Evolutionary conservation across 2,113 vertebrate genomes (phyloP).

Genomic region (Cromileptes altivelis): DNA sequence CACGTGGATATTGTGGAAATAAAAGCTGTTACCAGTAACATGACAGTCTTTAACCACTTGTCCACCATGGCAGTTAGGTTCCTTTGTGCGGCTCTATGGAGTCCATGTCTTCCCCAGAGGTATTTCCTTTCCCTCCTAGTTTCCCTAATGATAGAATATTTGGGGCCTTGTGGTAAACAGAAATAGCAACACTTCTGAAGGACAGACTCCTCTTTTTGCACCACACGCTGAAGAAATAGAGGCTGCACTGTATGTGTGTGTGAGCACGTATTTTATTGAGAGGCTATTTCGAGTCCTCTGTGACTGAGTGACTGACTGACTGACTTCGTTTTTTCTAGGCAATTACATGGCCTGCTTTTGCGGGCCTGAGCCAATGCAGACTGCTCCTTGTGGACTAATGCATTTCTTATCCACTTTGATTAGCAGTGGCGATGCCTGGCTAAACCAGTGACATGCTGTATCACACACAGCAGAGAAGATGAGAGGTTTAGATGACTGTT

Average conservation of each 20-base stretch:
- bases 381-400: conserved; percentile 42
- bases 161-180: conserved; percentile 70
- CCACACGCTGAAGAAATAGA: conserved; percentile 70
- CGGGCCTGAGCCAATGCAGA: conserved; percentile 6
- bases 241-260: conserved; percentile 48
- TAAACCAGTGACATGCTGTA: conserved; percentile 31
- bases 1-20: neutral
- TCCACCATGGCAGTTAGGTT: conserved; percentile 26
- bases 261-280: conserved; percentile 40
- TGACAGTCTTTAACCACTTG: conserved; percentile 25
- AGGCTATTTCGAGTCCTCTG: conserved; percentile 64
- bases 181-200: conserved; percentile 79
- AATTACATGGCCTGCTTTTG: conserved; percentile 40
- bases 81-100: conserved; percentile 27
- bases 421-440: conserved; percentile 38
- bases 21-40: neutral
- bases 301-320: conserved; percentile 54
- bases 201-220: conserved; percentile 72
- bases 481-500: conserved; percentile 26
- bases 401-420: conserved; percentile 60
- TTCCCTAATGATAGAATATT: conserved; percentile 73
- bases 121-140: conserved; percentile 68
- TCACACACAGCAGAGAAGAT: conserved; percentile 38
- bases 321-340: conserved; percentile 40
- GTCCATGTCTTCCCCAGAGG: conserved; percentile 47